Evolutionary conservation across 2,113 vertebrate genomes (phyloP), one percentile per base, ranked within the genome.

Genomic region (Scytalopus superciliaris): DNA sequence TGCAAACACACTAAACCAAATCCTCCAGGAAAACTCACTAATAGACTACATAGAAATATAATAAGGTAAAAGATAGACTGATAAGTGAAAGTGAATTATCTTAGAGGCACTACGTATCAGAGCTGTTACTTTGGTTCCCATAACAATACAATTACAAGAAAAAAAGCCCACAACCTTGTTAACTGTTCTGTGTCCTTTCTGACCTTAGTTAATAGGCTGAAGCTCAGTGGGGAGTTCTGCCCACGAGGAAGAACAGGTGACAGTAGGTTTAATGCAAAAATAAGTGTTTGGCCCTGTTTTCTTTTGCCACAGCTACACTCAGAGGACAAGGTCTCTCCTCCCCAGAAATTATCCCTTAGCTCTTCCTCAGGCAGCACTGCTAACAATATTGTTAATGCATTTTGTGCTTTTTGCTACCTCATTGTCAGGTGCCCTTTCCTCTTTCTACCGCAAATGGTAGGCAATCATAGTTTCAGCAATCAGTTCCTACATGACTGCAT

Each of bases 381-480:
- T 86, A 73, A 72, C 62, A 24, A 68, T 52, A 68, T 7, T 53
- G 42, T 39, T 81, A 89, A 92, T 60, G 79, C n/a, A 80, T 15
- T 39, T 57, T 59, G 42, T 55, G 35, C 42, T 70, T 93, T 86
- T 73, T 77, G 37, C 47, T 57, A 10, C 37, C 55, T 81, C 55
- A 28, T 42, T 27, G 78, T 21, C 68, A 92, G 60, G 44, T 1
- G 1, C n/a, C 24, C 42, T 84, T 93, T 79, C 28, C 19, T 77
- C 50, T 88, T 63, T 62, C 42, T 81, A 1, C 66, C 52, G 31
- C 23, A 73, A 30, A 56, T 17, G 35, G 73, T 7, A 60, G 72
- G 66, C 76, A 95, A 88, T 92, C 90, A 91, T 27, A 49, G 42
- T 49, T 85, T 57, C 83, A 74, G 88, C 92, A 93, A 93, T 90